A percentile compares a stretch with the other conserved stretches of the same genome.
phyloP scores from a whole-genome alignment of 1,140 invertebrate genomes.

The Vanessa tameamea region DNA sequence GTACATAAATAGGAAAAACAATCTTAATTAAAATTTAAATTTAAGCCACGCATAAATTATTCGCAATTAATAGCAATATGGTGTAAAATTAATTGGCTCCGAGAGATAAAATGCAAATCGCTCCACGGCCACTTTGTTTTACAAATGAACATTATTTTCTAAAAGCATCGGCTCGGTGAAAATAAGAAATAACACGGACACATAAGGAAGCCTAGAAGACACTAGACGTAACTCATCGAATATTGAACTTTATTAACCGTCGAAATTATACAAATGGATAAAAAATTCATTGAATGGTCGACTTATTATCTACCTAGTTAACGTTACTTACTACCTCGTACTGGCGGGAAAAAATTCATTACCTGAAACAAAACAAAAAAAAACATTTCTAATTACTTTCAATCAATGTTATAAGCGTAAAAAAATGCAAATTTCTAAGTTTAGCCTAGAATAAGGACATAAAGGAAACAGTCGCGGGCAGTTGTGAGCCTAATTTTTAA shows the following conservation, averaged over 20 bases:
- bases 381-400: too few relatives aligned
- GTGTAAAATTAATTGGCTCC: constrained; percentile 69
- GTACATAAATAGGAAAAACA: constrained; percentile 19
- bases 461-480: background rate
- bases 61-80: constrained; percentile 59
- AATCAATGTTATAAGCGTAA: too few relatives aligned
- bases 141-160: constrained; percentile 32
- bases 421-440: too few relatives aligned
- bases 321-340: background rate
- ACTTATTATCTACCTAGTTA: too few relatives aligned
- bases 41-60: constrained; percentile 43
- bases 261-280: too few relatives aligned
- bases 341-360: background rate
- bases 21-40: constrained; percentile 45
- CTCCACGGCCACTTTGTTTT: constrained; percentile 44
- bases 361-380: constrained; percentile 13
- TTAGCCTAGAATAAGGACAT: too few relatives aligned
- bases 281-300: too few relatives aligned
- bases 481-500: too few relatives aligned
- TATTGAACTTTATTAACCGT: too few relatives aligned
- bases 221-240: background rate
- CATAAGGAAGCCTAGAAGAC: too few relatives aligned
- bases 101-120: constrained; percentile 69
- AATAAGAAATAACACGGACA: constrained; percentile 6
- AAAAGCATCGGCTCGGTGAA: constrained; percentile 6